Percentiles rank a stretch among this genome's conserved stretches.
Evolutionary conservation across 2,113 vertebrate species (phyloP).

Genomic region (Phycodurus eques): DNA sequence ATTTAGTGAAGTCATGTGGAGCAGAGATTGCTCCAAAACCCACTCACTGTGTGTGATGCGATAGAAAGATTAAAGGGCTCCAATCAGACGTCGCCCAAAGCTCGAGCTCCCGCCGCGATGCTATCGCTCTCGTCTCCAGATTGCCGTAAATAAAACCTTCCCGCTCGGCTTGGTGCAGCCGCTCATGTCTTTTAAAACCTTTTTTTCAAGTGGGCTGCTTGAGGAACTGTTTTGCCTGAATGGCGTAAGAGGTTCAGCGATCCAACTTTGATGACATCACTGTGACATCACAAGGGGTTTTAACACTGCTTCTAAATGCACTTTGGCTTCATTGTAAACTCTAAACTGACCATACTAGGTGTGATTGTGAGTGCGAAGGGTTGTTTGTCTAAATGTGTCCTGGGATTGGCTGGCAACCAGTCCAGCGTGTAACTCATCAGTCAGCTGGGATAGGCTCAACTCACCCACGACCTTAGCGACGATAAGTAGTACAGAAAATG

Average conservation of each 20-base stretch:
- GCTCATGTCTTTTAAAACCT: slow-evolving; percentile 13
- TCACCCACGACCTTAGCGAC: too few relatives aligned
- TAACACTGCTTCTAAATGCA: too few relatives aligned
- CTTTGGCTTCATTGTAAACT: too few relatives aligned
- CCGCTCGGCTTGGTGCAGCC: slow-evolving; percentile 12
- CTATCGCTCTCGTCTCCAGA: slow-evolving; percentile 45
- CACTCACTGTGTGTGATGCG: slow-evolving; percentile 28
- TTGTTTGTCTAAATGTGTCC: too few relatives aligned
- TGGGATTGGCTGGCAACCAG: too few relatives aligned
- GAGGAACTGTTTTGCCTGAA: background rate
- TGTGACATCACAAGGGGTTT: too few relatives aligned
- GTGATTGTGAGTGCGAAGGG: too few relatives aligned
- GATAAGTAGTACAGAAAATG: too few relatives aligned
- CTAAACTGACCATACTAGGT: too few relatives aligned
- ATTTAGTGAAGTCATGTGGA: slow-evolving; percentile 22
- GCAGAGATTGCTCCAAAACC: slow-evolving; percentile 26
- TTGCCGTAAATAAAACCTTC: slow-evolving; percentile 30
- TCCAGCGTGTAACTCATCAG: too few relatives aligned
- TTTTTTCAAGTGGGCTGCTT: background rate
- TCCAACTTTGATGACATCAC: too few relatives aligned
- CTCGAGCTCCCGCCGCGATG: slow-evolving; percentile 47
- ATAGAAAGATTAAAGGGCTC: slow-evolving; percentile 47
- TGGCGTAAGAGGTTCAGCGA: background rate
- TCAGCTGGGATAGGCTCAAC: too few relatives aligned
- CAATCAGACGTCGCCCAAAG: slow-evolving; percentile 57